Conservation (phyloP, 2,113 vertebrate species). For the Leuciscus idus region DNA sequence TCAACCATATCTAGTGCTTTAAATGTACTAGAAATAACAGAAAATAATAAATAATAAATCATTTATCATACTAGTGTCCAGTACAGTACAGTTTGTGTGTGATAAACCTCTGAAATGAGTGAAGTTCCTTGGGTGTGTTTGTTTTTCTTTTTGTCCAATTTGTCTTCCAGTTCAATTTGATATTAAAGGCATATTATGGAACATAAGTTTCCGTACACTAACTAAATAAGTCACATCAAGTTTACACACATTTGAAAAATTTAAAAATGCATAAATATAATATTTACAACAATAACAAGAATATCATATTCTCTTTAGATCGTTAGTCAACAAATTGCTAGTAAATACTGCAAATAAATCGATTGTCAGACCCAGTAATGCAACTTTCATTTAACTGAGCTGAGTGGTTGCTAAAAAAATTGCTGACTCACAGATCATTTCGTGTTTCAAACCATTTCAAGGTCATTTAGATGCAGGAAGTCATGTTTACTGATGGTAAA, state of each 20-base stretch:
- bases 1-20: neutral
- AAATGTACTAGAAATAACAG: too few species aligned
- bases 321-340: neutral
- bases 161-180: neutral
- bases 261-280: too few species aligned
- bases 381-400: neutral
- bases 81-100: neutral
- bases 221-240: too few species aligned
- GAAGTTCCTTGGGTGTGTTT: neutral
- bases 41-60: neutral
- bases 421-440: neutral
- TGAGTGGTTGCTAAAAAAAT: neutral
- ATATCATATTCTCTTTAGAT: neutral
- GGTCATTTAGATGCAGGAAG: neutral
- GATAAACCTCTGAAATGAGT: neutral
- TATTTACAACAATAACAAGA: neutral
- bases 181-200: neutral
- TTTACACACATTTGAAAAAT: too few species aligned
- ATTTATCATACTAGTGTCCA: neutral
- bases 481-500: neutral
- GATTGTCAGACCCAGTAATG: neutral
- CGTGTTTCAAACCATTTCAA: neutral
- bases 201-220: too few species aligned
- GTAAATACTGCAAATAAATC: neutral
- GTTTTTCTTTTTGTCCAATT: neutral